A percentile compares a stretch with the other conserved stretches of the same genome.
Evolutionary conservation across 64 coral and sea anemone genomes (phyloP).

Genomic region (Montipora cactus): DNA sequence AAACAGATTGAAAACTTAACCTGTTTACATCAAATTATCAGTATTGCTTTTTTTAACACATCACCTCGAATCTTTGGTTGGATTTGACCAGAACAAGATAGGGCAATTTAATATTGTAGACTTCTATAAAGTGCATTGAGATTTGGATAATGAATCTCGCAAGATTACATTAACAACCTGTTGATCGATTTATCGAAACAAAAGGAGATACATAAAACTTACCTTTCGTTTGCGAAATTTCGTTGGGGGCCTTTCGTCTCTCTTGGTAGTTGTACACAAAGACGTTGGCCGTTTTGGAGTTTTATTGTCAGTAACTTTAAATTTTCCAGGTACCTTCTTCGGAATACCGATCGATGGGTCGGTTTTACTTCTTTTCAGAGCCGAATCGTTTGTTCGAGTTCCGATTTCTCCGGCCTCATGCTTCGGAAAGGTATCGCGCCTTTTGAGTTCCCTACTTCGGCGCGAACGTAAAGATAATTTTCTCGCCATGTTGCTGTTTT

Average conservation of each 20-base stretch:
- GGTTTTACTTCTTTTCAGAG: slow-evolving; percentile 23
- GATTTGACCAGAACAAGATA: not conserved
- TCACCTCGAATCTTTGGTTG: too few relatives aligned
- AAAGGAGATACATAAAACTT: not conserved
- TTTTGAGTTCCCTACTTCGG: not conserved
- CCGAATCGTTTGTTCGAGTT: not conserved
- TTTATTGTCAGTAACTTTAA: not conserved
- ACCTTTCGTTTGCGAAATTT: slow-evolving; percentile 16
- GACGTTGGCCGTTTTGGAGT: not conserved
- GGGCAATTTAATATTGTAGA: not conserved
- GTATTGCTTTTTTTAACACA: too few relatives aligned
- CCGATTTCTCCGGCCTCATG: not conserved
- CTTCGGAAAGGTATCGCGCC: slow-evolving; percentile 37
- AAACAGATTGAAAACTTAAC: too few relatives aligned
- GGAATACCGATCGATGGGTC: slow-evolving; percentile 24
- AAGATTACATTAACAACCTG: not conserved
- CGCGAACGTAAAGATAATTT: not conserved
- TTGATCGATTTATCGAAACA: not conserved
- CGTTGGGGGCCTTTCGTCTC: not conserved
- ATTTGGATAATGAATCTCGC: not conserved
- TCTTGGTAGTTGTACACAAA: slow-evolving; percentile 13
- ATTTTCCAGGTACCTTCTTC: not conserved
- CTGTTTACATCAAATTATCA: too few relatives aligned
- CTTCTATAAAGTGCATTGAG: not conserved
- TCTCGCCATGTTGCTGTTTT: not conserved